phyloP scores from a whole-genome alignment of 2,113 vertebrate genomes.

The Tragelaphus buxtoni region DNA sequence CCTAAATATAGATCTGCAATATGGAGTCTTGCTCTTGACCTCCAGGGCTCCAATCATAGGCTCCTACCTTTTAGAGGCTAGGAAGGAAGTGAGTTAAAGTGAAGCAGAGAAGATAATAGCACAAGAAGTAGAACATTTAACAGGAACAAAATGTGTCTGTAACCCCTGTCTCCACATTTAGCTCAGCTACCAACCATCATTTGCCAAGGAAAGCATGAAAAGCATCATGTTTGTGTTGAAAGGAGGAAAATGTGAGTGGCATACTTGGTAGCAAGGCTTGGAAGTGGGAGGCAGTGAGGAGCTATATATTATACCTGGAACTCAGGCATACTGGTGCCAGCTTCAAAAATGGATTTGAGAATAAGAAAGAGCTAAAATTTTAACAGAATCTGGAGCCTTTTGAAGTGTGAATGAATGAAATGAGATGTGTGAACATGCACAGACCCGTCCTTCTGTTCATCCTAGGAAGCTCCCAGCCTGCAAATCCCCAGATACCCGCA shows the following conservation, averaged over 20 bases:
- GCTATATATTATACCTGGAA: conserved; percentile 66
- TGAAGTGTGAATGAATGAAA: conserved; percentile 52
- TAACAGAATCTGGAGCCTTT: conserved; percentile 54
- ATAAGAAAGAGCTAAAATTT: conserved; percentile 48
- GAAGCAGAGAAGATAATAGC: not conserved
- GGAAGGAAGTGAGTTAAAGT: conserved; percentile 11
- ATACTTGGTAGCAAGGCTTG: conserved; percentile 9
- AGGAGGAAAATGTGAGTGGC: conserved; percentile 43
- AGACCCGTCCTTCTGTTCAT: conserved; percentile 70
- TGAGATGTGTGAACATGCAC: conserved; percentile 60
- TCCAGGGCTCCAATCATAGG: not conserved
- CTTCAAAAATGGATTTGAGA: conserved; percentile 42
- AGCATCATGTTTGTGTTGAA: conserved; percentile 45
- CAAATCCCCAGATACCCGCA: conserved; percentile 35
- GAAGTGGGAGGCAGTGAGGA: conserved; percentile 46
- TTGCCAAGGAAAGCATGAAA: conserved; percentile 38
- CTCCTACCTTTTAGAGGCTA: not conserved
- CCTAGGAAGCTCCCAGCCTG: conserved; percentile 62
- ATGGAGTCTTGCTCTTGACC: not conserved
- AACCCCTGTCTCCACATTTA: conserved; percentile 51
- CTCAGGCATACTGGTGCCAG: not conserved
- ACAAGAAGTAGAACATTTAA: not conserved
- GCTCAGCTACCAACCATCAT: conserved; percentile 6
- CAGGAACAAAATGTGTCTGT: conserved; percentile 48
- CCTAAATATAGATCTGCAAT: not conserved